Percentiles rank a stretch among this genome's conserved stretches.
Conservation (phyloP, 2,113 vertebrate species). For the Perca fluviatilis region DNA sequence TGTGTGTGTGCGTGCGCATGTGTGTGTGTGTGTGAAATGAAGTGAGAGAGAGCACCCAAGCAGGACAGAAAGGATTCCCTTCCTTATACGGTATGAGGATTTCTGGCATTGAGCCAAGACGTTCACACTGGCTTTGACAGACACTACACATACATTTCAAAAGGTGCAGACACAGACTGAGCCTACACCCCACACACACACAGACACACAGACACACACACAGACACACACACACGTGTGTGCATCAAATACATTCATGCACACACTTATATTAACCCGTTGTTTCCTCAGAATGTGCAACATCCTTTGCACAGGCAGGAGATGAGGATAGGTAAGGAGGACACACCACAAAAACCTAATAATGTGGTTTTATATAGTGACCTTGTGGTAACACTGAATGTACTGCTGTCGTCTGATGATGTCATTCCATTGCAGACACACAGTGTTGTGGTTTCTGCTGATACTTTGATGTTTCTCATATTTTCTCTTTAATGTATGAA, state of each 20-base stretch:
- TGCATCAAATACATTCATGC: constrained; percentile 5
- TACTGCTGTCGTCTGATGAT: background rate
- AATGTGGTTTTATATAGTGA: background rate
- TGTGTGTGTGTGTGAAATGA: constrained; percentile 8
- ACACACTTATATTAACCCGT: background rate
- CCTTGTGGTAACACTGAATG: background rate
- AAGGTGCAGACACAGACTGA: constrained; percentile 9
- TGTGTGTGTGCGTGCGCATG: background rate
- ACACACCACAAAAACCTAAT: background rate
- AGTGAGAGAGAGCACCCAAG: constrained; percentile 29
- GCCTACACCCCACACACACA: constrained; percentile 7
- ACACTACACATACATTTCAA: constrained; percentile 49
- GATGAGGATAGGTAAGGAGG: background rate
- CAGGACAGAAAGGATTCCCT: constrained; percentile 62
- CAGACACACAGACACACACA: background rate
- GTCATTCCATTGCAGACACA: background rate
- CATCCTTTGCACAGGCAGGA: background rate
- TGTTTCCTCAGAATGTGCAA: background rate
- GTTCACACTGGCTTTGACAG: constrained; percentile 54
- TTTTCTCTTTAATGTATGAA: background rate
- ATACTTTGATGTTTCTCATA: background rate
- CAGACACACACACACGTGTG: background rate
- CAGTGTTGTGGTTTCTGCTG: background rate
- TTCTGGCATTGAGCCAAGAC: constrained; percentile 51
- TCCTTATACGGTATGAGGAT: constrained; percentile 55